Conservation (phyloP, 2,888 invertebrate species). For the Heliconius erato region DNA sequence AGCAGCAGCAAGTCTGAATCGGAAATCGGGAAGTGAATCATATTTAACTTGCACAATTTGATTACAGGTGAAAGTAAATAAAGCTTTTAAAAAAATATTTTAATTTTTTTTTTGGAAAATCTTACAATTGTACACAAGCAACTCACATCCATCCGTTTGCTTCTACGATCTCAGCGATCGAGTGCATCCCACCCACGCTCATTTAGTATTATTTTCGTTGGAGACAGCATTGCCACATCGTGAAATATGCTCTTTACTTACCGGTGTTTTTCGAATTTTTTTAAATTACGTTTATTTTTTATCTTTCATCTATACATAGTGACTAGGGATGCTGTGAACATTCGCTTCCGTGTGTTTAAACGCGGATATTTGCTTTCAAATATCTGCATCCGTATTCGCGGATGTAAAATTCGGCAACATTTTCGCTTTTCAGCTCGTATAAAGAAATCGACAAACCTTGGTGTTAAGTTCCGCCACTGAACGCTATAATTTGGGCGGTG, state of each 20-base stretch:
- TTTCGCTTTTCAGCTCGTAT: no score
- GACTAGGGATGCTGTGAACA: not conserved
- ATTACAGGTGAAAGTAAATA: no score
- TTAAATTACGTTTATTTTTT: constrained; percentile 60
- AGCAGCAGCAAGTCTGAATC: no score
- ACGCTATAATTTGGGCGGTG: no score
- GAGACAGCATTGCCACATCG: constrained; percentile 71
- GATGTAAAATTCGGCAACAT: no score
- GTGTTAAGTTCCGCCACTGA: no score
- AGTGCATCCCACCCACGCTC: constrained; percentile 78
- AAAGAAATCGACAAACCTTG: no score
- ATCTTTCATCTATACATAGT: not conserved
- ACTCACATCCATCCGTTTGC: constrained; percentile 45
- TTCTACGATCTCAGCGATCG: constrained; percentile 47
- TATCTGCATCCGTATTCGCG: not conserved
- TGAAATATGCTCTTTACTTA: constrained; percentile 69
- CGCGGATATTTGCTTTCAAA: not conserved
- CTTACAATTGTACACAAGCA: not conserved
- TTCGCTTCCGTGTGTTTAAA: not conserved
- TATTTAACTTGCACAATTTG: no score
- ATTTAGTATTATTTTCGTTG: constrained; percentile 73
- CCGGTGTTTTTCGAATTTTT: constrained; percentile 61
- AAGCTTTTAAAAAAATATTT: no score
- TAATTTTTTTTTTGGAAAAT: no score
- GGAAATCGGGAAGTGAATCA: no score